Base-by-base conservation (phyloP, 2,113 vertebrate species). In the Uria aalge region DNA sequence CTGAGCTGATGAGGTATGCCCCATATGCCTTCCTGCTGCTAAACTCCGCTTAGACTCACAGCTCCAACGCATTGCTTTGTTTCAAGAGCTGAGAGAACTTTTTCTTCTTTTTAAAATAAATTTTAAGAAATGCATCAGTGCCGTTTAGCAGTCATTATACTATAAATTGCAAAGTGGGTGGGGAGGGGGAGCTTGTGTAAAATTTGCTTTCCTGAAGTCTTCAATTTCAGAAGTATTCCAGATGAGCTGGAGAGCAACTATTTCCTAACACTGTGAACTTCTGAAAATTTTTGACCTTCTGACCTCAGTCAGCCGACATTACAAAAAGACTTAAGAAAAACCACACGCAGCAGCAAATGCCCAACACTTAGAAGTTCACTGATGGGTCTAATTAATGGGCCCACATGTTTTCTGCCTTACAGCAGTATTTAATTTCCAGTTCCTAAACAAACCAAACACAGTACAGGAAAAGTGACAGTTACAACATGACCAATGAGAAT, bases 241-340 rank as follows among this genome's bases (percentile, higher is more conserved):
- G 75, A 73, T 79, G 67, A 94, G 69, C 67, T 77, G 55, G 45
- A 94, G 43, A 89, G 30, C 43, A 93, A 52, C 63, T 76, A 64
- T 57, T 66, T 73, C 62, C 75, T 85, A 92, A 81, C 45, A 84
- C 32, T 56, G 53, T 36, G 52, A 74, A 81, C 64, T 77, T 85
- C 18, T 71, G 80, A 82, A 75, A 75, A 55, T 53, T 63, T 78
- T 23, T 85, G 15, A 85, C 89, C 52, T 88, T 63, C 88, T 71
- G 81, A 85, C 62, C 48, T 80, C 80, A 92, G 76, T 67, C 95
- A 94, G 94, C 92, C 95, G 83, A 95, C 76, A 62, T 43, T 38
- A 87, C 77, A 88, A 77, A 78, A 72, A 90, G 66, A 63, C 43
- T 3, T n/a, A 68, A 91, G 64, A 72, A 77, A 95, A 95, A 89